Conservation (phyloP, 2,113 vertebrate genomes). For the Mesitornis unicolor region DNA sequence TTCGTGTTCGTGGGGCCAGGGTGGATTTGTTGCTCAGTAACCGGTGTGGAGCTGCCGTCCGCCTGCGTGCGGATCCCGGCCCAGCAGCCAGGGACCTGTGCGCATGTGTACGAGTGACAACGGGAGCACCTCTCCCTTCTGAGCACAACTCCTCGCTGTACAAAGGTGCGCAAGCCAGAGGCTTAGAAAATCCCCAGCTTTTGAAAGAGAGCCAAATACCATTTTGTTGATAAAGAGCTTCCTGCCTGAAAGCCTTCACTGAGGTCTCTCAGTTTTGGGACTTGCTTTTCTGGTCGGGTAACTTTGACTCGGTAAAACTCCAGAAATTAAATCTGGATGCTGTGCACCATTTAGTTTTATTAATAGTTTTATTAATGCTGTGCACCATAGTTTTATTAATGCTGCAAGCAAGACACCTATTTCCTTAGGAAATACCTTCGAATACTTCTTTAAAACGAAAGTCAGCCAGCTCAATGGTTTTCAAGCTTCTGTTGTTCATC, state of each 20-base stretch:
- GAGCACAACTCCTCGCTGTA: neutral
- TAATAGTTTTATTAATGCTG: neutral
- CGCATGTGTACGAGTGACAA: neutral
- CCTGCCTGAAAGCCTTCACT: neutral
- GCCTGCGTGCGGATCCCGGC: neutral
- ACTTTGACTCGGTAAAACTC: neutral
- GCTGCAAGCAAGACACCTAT: neutral
- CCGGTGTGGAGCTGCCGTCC: neutral
- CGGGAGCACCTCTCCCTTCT: neutral
- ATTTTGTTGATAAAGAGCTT: conserved; percentile 18
- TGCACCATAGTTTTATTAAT: neutral
- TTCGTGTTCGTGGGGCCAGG: neutral
- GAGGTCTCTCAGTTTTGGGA: neutral
- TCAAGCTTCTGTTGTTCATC: neutral
- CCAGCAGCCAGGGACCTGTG: fast-evolving
- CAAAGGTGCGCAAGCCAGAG: neutral
- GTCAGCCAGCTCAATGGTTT: neutral
- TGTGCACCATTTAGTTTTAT: neutral
- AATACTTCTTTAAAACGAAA: neutral
- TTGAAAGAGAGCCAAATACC: conserved; percentile 15
- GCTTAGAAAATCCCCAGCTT: neutral
- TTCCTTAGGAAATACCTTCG: neutral
- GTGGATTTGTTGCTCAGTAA: neutral
- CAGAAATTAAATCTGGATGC: neutral
- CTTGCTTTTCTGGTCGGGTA: conserved; percentile 5